These are phyloP conservation scores for Hylyphantes graminicola DNA, from an alignment of 1,140 invertebrate species.

Conservation along the genomic window DNA sequence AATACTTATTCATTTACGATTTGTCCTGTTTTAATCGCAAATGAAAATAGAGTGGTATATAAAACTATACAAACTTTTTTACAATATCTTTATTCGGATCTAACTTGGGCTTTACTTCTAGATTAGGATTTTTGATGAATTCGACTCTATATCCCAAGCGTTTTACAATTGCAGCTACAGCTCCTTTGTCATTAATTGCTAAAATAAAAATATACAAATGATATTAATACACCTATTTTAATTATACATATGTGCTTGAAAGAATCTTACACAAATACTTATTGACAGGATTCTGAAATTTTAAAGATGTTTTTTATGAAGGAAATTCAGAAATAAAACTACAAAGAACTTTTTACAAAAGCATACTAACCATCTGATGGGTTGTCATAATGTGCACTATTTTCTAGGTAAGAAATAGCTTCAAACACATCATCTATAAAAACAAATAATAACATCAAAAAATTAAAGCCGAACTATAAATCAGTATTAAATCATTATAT, in stretches of 20 bases:
- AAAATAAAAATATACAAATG: not conserved
- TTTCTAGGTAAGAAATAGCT: constrained; percentile 75
- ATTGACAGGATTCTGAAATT: not conserved
- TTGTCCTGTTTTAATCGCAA: not conserved
- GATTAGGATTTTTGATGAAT: constrained; percentile 42
- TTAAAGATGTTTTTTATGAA: not conserved
- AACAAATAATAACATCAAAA: not conserved
- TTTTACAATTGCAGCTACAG: constrained; percentile 30
- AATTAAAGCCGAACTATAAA: too few species aligned
- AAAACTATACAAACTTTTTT: not conserved
- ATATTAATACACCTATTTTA: constrained; percentile 74
- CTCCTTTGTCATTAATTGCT: constrained; percentile 28
- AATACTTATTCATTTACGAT: too few species aligned
- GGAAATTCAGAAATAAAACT: not conserved
- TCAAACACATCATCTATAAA: constrained; percentile 77
- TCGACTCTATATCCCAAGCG: constrained; percentile 38
- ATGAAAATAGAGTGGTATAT: too few species aligned
- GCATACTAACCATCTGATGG: constrained; percentile 64
- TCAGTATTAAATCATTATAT: too few species aligned
- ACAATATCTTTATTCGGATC: constrained; percentile 8
- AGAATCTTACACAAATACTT: not conserved
- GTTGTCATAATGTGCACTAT: constrained; percentile 71
- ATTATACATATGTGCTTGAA: constrained; percentile 65
- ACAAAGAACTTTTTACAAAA: not conserved
- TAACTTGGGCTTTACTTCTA: not conserved